Evolutionary conservation across 1,140 invertebrate species (phyloP), one percentile per base, ranked within the genome.

Genomic region (Diploscapter pachys): DNA sequence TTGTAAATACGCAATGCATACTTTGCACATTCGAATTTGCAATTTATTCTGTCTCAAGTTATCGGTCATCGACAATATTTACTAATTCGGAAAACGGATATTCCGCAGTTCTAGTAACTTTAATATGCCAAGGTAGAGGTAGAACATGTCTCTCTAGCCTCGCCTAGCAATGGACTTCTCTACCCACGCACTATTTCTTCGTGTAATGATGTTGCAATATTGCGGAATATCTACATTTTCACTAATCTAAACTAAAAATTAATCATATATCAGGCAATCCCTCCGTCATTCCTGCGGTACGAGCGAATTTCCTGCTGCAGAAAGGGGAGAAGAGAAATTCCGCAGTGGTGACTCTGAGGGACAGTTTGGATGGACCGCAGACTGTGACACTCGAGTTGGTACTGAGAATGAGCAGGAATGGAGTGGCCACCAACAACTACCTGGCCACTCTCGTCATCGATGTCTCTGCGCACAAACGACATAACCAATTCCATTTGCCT

Each of bases 241-340:
- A 31, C 31, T 31, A 31, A 31, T 31, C 31, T 31, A 31, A 31
- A 31, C 31, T 31, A 31, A 31, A 31, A 31, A 31, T 1, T 31
- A 31, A 31, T 31, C 31, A 31, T 31, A 31, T 31, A 31, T 31
- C 63, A 82, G 81, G 82, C 66, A 57, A 56, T 8, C 31, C 63
- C 9, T 64, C 53, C n/a, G 84, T 85, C 4, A 69, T 75, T 52
- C 72, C 80, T 13, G 83, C 83, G 4, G 75, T 80, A 49, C 73
- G 83, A 31, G 76, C 74, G 4, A 86, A 85, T 63, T 85, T 85
- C 65, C 63, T 85, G 13, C 77, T 85, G 8, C 83, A 85, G 75
- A 85, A 85, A 68, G 83, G 83, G 31, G 81, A 80, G 11, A 75
- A 85, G 48, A 78, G 77, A n/a, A 85, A 85, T 71, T 84, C 83